These are phyloP conservation scores for Anastrepha obliqua DNA, from an alignment of 1,140 invertebrate genomes.

Conservation along the genomic window DNA sequence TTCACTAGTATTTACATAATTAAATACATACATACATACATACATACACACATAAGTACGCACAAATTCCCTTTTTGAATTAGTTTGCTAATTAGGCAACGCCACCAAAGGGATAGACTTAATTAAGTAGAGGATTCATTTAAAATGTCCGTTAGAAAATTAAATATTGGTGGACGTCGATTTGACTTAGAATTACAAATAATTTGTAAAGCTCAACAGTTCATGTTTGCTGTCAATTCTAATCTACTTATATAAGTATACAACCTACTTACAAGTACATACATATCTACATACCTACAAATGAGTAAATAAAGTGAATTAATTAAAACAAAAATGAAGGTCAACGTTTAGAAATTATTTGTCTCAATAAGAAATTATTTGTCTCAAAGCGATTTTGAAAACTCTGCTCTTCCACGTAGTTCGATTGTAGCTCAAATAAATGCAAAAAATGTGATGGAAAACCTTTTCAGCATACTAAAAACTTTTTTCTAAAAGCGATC, in stretches of 20 bases:
- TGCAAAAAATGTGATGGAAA: no score
- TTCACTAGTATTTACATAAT: neutral
- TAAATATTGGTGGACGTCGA: neutral
- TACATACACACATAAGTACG: neutral
- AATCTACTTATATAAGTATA: no score
- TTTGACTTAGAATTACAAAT: neutral
- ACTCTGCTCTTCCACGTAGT: no score
- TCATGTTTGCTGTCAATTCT: neutral
- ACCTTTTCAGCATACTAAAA: no score
- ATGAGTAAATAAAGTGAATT: neutral
- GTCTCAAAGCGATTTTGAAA: no score
- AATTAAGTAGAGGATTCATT: neutral
- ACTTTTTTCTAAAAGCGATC: no score
- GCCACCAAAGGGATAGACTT: neutral
- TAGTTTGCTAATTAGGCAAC: neutral
- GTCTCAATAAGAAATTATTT: no score
- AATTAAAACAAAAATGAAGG: neutral
- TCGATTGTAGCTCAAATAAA: no score
- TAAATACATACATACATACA: neutral
- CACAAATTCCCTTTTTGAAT: neutral
- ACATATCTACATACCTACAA: neutral
- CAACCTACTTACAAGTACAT: no score
- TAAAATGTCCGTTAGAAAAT: no score
- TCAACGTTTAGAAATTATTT: neutral
- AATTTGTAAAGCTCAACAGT: slow-evolving; percentile 3